Base-by-base conservation (phyloP, 2,888 invertebrate genomes). In the Drosophila fungiperda region DNA sequence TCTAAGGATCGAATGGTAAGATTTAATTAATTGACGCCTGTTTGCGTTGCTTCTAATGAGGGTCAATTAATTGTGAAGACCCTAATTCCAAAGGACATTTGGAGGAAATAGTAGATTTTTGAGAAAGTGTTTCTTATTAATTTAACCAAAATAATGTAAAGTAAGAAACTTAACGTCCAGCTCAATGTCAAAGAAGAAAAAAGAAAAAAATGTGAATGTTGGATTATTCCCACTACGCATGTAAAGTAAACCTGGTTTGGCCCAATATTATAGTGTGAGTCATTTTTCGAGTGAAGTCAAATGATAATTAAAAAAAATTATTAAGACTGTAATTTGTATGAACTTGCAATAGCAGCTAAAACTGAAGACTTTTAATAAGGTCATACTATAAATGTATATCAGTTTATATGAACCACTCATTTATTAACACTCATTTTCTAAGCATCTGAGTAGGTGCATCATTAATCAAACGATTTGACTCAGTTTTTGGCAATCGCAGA, bases 381-480 rank as follows among this genome's bases (percentile, higher is more conserved):
- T 6, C 5, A 9, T 15, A 9, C 9, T 9, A 26, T 26, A 26
- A 17, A 26, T 26, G 5, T 17, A 26, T 26, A 17, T 17, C 9
- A 49, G 26, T n/a, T 49, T 33, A 33, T 38, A 26, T 42, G 20
- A 17, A 5, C 6, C 40, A 33, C 7, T 23, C 20, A 49, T 57
- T 50, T 33, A 33, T 26, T 57, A 48, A 32, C 32, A 36, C 3
- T 55, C 11, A 63, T 61, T 55, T 23, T 32, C 52, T 32, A 62
- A 55, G 45, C 48, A 73, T 36, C 35, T 45, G 42, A 26, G 8
- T 29, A 73, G 20, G 62, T 52, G 33, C 32, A 68, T 85, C 80
- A 88, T 83, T 83, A 82, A 88, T 83, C 86, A 83, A 82, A 57
- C 67, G 71, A 82, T 82, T 85, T 85, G 86, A 53, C 73, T 80